Conservation (phyloP, 2,113 vertebrate genomes). For the Theropithecus gelada region DNA sequence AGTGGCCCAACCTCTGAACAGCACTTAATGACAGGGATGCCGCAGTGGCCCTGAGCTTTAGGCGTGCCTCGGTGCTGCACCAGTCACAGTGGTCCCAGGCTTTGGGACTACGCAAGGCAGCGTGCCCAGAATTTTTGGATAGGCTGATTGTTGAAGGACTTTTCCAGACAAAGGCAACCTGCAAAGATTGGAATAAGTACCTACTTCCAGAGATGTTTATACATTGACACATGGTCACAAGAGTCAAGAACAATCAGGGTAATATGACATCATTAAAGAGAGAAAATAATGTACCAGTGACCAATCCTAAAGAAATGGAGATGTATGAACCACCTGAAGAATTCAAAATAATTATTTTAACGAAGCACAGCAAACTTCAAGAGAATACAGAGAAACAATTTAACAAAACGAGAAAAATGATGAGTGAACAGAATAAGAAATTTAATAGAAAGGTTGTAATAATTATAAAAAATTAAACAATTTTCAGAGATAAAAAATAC, state of each 20-base stretch:
- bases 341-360: not conserved
- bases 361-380: not conserved
- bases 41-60: not conserved
- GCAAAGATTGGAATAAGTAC: not conserved
- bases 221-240: not conserved
- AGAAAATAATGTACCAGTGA: not conserved
- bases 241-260: not conserved
- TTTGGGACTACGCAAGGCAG: not conserved
- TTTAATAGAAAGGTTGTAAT: not conserved
- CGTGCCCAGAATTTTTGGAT: not conserved
- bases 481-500: not conserved
- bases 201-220: not conserved
- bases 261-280: not conserved
- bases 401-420: not conserved
- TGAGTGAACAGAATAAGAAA: not conserved
- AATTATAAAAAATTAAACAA: not conserved
- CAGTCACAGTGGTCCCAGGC: not conserved
- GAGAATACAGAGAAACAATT: not conserved
- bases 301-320: not conserved
- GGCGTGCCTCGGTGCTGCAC: not conserved
- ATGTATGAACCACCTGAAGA: not conserved
- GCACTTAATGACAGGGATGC: not conserved
- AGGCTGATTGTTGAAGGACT: not conserved
- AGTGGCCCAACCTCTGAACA: not conserved
- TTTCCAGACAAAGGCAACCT: not conserved